Conservation (phyloP, 2,888 invertebrate species). For the Luffia ferchaultella region DNA sequence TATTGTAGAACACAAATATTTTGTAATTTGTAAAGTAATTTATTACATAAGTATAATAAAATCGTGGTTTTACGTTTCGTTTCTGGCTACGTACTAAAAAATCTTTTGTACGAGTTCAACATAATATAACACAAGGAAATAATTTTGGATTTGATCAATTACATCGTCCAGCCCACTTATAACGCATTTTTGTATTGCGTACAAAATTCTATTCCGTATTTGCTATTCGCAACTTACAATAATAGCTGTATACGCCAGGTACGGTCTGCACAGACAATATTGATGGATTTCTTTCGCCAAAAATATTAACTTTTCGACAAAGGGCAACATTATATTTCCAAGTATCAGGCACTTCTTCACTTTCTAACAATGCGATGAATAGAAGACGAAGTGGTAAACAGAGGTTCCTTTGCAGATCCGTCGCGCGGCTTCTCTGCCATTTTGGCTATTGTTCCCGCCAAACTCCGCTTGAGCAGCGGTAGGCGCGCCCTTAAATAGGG, state of each 20-base stretch:
- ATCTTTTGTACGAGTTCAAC: no score
- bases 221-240: background rate
- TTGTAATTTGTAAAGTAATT: no score
- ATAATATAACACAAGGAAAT: no score
- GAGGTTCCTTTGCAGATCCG: constrained; percentile 38
- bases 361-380: constrained; percentile 60
- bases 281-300: constrained; percentile 51
- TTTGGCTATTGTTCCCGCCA: constrained; percentile 14
- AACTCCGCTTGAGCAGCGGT: background rate
- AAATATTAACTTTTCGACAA: constrained; percentile 62
- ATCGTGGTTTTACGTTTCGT: no score
- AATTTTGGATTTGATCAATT: constrained; percentile 43
- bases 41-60: no score
- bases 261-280: constrained; percentile 46
- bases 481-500: background rate
- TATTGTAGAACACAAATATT: no score
- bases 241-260: constrained; percentile 28
- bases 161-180: constrained; percentile 43
- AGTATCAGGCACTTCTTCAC: constrained; percentile 59
- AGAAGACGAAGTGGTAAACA: constrained; percentile 62
- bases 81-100: no score
- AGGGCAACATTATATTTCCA: constrained; percentile 58
- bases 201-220: background rate
- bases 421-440: constrained; percentile 25
- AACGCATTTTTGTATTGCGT: constrained; percentile 20